Evolutionary conservation across 2,888 invertebrate genomes (phyloP).

Genomic region (Trichogramma dendrolimi): DNA sequence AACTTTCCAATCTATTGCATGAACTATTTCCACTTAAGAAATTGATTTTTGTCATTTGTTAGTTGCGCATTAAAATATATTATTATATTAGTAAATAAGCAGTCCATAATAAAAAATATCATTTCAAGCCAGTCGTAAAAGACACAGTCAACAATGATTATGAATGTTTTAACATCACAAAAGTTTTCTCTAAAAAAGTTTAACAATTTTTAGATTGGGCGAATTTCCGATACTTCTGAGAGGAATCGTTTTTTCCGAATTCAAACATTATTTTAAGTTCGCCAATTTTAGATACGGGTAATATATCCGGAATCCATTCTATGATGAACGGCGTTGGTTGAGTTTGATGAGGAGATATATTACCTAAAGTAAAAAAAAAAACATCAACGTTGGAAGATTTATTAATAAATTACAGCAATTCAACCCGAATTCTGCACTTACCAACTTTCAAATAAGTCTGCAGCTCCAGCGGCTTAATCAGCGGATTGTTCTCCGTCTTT

Average conservation of each 20-base stretch:
- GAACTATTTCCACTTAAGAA: too few species aligned
- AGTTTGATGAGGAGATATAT: slow-evolving; percentile 55
- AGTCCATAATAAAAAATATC: not conserved
- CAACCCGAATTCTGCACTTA: slow-evolving; percentile 43
- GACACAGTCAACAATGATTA: slow-evolving; percentile 5
- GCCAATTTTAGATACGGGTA: slow-evolving; percentile 67
- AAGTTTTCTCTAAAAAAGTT: slow-evolving; percentile 5
- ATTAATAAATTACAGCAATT: not conserved
- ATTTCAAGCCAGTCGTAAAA: not conserved
- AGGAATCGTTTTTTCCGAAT: slow-evolving; percentile 60
- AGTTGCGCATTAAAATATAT: too few species aligned
- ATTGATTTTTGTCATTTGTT: too few species aligned
- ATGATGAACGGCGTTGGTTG: slow-evolving; percentile 66
- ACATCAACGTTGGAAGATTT: not conserved
- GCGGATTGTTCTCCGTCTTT: slow-evolving; percentile 49
- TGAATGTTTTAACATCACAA: slow-evolving; percentile 2
- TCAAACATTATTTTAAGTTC: slow-evolving; percentile 69
- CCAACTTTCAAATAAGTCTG: slow-evolving; percentile 65
- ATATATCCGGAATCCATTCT: slow-evolving; percentile 73
- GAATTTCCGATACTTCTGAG: slow-evolving; percentile 40
- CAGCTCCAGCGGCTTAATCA: slow-evolving; percentile 59
- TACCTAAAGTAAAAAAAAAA: slow-evolving; percentile 46
- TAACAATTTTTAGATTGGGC: slow-evolving; percentile 40
- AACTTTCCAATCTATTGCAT: too few species aligned
- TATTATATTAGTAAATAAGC: not conserved